Percentiles rank a stretch among this genome's conserved stretches.
These are phyloP conservation scores for Pteria penguin DNA, from an alignment of 2,888 invertebrate genomes.

Conservation along the genomic window DNA sequence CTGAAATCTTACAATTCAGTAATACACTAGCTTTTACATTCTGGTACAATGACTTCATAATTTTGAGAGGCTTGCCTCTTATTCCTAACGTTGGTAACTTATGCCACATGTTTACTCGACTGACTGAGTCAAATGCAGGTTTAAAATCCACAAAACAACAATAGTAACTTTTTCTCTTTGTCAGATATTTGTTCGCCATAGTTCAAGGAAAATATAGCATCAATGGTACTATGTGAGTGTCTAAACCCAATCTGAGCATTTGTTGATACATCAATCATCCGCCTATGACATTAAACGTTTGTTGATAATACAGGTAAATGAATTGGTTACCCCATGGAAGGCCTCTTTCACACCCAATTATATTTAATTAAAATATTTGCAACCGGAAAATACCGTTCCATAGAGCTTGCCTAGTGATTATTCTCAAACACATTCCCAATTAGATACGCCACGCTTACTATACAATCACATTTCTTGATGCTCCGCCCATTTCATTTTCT, in stretches of 20 bases:
- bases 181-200: neutral
- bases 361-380: too few relatives aligned
- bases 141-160: conserved; percentile 5
- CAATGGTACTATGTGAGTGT: neutral
- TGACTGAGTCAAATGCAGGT: neutral
- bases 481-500: too few relatives aligned
- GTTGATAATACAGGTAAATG: neutral
- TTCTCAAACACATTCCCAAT: too few relatives aligned
- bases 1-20: neutral
- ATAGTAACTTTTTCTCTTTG: neutral
- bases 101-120: neutral
- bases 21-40: neutral
- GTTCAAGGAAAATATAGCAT: conserved; percentile 3
- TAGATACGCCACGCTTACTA: too few relatives aligned
- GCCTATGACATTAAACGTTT: neutral
- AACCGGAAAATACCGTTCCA: too few relatives aligned
- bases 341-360: too few relatives aligned
- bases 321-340: too few relatives aligned
- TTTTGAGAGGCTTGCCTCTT: neutral
- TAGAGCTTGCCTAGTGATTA: too few relatives aligned
- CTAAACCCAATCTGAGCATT: conserved; percentile 8
- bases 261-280: neutral
- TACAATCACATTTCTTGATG: too few relatives aligned
- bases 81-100: neutral
- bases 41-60: neutral